phyloP scores from a whole-genome alignment of 2,888 invertebrate species.

The Drosophila fulvimacula region DNA sequence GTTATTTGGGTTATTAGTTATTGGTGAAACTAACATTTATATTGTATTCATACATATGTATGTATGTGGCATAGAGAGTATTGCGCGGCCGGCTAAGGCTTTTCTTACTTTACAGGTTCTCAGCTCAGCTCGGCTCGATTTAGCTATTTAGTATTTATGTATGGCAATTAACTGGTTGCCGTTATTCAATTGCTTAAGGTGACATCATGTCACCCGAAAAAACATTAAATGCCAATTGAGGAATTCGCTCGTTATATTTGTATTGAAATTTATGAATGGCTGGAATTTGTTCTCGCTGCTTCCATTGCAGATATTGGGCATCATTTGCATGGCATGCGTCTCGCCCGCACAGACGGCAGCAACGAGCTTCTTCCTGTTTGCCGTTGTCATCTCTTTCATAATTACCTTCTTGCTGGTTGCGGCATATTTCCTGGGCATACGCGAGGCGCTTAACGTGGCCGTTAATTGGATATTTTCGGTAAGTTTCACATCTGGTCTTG shows the following conservation, averaged over 20 bases:
- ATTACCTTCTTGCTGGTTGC: constrained; percentile 92
- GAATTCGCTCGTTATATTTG: constrained; percentile 3
- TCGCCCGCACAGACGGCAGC: constrained; percentile 88
- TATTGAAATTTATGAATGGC: constrained; percentile 3
- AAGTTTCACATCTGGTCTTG: constrained; percentile 83
- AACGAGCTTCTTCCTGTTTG: constrained; percentile 94
- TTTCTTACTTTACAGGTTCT: constrained; percentile 5
- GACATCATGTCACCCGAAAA: constrained; percentile 44
- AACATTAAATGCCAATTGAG: constrained; percentile 34
- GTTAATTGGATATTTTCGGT: constrained; percentile 94
- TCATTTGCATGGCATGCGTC: constrained; percentile 93
- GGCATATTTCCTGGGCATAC: constrained; percentile 91
- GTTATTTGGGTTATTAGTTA: too few species aligned
- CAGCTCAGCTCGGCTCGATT: constrained; percentile 7
- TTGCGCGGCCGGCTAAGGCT: background rate
- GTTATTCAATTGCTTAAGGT: constrained; percentile 46
- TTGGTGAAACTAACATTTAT: too few species aligned
- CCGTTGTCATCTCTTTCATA: constrained; percentile 93
- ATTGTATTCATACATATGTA: too few species aligned
- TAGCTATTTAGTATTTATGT: constrained; percentile 11
- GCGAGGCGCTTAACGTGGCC: constrained; percentile 91
- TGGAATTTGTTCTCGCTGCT: constrained; percentile 25
- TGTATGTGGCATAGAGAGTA: background rate
- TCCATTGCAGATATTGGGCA: constrained; percentile 91
- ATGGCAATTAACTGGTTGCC: constrained; percentile 22